phyloP scores from a whole-genome alignment of 2,888 invertebrate species.

The Dicyrtoma fusca region DNA sequence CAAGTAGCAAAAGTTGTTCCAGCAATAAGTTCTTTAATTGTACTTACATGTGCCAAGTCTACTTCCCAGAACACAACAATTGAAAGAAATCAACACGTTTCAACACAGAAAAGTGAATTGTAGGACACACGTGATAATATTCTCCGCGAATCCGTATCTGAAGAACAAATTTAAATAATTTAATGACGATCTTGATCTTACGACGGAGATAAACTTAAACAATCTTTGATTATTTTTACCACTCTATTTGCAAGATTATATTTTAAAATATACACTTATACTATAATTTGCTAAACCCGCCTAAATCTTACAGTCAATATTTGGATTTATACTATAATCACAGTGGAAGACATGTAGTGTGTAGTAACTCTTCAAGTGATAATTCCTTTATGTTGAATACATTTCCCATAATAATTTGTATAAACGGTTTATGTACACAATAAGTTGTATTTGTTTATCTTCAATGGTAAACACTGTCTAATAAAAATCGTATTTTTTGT shows the following conservation, averaged over 20 bases:
- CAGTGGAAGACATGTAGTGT: no score
- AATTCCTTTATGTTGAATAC: neutral
- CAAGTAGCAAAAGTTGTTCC: neutral
- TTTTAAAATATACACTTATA: no score
- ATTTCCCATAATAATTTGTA: neutral
- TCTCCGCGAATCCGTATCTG: no score
- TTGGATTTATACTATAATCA: neutral
- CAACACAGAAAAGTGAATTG: no score
- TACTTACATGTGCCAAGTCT: neutral
- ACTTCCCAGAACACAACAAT: neutral
- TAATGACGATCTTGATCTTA: no score
- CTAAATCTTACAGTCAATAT: neutral
- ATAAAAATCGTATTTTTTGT: conserved; percentile 10
- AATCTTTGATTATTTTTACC: no score
- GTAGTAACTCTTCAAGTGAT: neutral
- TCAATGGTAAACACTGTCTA: neutral
- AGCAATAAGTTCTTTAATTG: neutral
- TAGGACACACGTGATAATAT: no score
- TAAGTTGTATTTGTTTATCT: neutral
- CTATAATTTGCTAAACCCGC: conserved; percentile 1
- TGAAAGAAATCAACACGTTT: no score
- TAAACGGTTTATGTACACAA: neutral
- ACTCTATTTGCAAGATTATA: no score
- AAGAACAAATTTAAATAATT: no score
- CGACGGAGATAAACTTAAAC: no score